Evolutionary conservation across 2,797 vertebrate species (phyloP).

Genomic region (Echiichthys vipera): DNA sequence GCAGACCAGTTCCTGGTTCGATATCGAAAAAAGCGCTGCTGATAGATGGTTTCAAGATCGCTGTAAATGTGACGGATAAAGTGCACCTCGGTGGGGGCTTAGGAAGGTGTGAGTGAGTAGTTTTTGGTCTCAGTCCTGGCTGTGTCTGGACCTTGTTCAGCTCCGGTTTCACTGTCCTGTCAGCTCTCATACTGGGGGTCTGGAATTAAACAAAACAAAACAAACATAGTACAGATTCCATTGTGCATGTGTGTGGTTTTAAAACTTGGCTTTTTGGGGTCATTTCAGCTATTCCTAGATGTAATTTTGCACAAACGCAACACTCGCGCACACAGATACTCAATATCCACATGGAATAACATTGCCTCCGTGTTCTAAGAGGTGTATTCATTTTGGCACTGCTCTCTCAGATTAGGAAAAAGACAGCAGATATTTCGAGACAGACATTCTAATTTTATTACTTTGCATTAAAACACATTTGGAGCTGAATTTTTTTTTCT

Average conservation of each 20-base stretch:
- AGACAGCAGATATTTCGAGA: conserved; percentile 67
- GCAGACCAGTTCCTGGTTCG: not conserved
- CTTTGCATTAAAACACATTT: conserved; percentile 60
- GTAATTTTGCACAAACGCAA: conserved; percentile 48
- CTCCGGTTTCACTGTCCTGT: conserved; percentile 73
- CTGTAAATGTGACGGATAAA: conserved; percentile 59
- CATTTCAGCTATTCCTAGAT: conserved; percentile 57
- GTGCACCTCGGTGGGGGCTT: conserved; percentile 34
- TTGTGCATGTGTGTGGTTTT: conserved; percentile 71
- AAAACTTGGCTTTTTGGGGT: conserved; percentile 49
- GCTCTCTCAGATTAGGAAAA: conserved; percentile 58
- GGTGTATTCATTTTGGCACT: conserved; percentile 71
- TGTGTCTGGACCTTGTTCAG: conserved; percentile 64
- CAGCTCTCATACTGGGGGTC: conserved; percentile 71
- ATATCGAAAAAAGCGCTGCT: conserved; percentile 13
- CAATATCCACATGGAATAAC: conserved; percentile 79
- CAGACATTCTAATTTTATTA: conserved; percentile 66
- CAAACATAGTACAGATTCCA: conserved; percentile 77
- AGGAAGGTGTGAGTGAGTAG: conserved; percentile 56
- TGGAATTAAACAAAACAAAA: conserved; percentile 74
- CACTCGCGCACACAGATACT: conserved; percentile 54
- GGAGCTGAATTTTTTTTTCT: conserved; percentile 24
- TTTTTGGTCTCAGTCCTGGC: conserved; percentile 61
- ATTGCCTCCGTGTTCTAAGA: conserved; percentile 55
- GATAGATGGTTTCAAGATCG: conserved; percentile 56